phyloP scores from a whole-genome alignment of 2,888 invertebrate genomes.

The Leucophenga maculata region DNA sequence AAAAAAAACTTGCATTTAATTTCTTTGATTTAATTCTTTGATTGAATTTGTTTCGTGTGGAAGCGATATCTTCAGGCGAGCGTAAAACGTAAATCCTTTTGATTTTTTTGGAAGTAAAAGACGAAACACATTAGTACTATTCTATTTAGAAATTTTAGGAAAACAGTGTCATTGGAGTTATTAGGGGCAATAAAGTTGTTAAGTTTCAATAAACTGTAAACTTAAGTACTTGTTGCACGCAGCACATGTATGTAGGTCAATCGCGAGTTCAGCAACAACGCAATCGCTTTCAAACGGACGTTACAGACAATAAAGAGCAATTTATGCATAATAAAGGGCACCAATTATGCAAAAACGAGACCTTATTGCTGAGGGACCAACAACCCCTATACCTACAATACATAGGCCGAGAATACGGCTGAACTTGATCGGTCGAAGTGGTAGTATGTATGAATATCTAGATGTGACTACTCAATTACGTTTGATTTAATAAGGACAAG shows the following conservation, averaged over 20 bases:
- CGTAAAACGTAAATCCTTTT: too few relatives aligned
- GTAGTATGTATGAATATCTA: constrained; percentile 18
- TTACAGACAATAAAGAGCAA: constrained; percentile 45
- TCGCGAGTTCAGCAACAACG: too few relatives aligned
- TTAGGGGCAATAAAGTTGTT: not conserved
- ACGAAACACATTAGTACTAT: too few relatives aligned
- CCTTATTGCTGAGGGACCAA: constrained; percentile 19
- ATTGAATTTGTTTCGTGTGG: too few relatives aligned
- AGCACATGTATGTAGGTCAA: too few relatives aligned
- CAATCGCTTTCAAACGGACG: constrained; percentile 22
- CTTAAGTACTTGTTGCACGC: constrained; percentile 38
- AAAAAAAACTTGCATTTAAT: too few relatives aligned
- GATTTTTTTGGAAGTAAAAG: too few relatives aligned
- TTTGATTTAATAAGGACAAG: constrained; percentile 47
- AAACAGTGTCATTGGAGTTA: not conserved
- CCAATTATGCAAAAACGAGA: constrained; percentile 47
- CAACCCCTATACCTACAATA: constrained; percentile 16
- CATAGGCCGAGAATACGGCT: constrained; percentile 20
- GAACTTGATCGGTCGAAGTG: constrained; percentile 1
- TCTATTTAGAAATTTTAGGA: too few relatives aligned
- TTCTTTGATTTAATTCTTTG: too few relatives aligned
- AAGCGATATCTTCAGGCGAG: too few relatives aligned
- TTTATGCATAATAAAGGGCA: constrained; percentile 47
- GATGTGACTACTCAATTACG: constrained; percentile 61
- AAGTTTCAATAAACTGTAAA: constrained; percentile 28